Evolutionary conservation across 2,888 invertebrate genomes (phyloP).

Genomic region (Elysia crispata): DNA sequence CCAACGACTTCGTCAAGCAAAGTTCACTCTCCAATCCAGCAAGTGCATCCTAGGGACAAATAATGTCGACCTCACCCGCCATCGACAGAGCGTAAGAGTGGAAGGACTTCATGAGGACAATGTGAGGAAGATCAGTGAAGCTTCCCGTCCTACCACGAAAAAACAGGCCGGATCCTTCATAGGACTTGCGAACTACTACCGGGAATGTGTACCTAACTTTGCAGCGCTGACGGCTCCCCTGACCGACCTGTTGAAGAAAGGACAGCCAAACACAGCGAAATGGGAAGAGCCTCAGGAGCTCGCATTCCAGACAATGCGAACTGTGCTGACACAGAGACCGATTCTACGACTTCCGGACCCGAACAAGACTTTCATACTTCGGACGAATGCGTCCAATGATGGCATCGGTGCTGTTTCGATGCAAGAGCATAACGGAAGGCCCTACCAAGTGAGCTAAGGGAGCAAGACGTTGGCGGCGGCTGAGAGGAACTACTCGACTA

Average conservation of each 20-base stretch:
- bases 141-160: slow-evolving; percentile 12
- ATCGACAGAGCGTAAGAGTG: background rate
- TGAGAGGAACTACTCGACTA: slow-evolving; percentile 19
- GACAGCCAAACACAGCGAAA: slow-evolving; percentile 11
- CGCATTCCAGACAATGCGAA: slow-evolving; percentile 10
- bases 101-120: slow-evolving; percentile 17
- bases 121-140: background rate
- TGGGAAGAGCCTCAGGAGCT: slow-evolving; percentile 20
- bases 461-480: slow-evolving; percentile 24
- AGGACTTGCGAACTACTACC: slow-evolving; percentile 10
- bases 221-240: slow-evolving; percentile 46
- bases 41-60: slow-evolving; percentile 18
- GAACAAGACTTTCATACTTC: slow-evolving; percentile 14
- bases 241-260: slow-evolving; percentile 6
- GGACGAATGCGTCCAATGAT: background rate
- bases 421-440: no score
- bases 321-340: background rate
- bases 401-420: background rate
- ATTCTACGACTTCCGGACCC: slow-evolving; percentile 29
- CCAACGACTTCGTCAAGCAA: background rate
- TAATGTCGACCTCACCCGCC: slow-evolving; percentile 6
- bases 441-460: slow-evolving; percentile 21
- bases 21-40: slow-evolving; percentile 11
- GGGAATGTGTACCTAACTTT: slow-evolving; percentile 17
- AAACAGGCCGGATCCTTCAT: slow-evolving; percentile 3